Base-by-base conservation (phyloP, 2,113 vertebrate species). In the Embiotoca jacksoni region DNA sequence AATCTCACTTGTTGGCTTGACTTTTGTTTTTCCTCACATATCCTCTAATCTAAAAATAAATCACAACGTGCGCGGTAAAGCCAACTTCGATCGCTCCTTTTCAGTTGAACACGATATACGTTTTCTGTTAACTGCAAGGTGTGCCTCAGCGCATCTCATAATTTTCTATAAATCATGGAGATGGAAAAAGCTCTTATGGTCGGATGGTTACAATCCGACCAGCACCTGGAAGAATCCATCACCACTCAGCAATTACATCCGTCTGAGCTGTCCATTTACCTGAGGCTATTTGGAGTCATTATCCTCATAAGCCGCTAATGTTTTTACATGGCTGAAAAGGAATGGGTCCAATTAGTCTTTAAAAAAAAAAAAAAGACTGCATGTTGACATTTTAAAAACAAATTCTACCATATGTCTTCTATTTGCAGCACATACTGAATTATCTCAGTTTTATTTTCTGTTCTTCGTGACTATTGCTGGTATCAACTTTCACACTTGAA, bases 161-260 rank as follows among this genome's bases (percentile, higher is more conserved):
- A 31, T 41, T 79, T 75, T 62, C 10, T 32, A 75, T 74, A 54
- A 49, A 60, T 78, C 46, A 74, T 53, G 49, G 44, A 55, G 59
- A 67, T 61, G 62, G 37, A 16, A 69, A 67, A 76, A 49, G 58
- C 72, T 72, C 49, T 47, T 30, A 62, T 61, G 41, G 70, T 57
- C 52, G 41, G 23, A 30, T 10, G 7, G 55, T 62, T 59, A 60
- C 49, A 81, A 66, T n/a, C 36, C 72, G 65, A 54, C 32, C 71
- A 62, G 60, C 75, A 85, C 69, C 82, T 86, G 58, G 64, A 72
- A 72, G 58, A 72, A 69, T 74, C 86, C 78, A 91, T 88, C 84
- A 85, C 72, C 79, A 63, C 61, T 66, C 35, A 67, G 77, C 66
- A 76, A 85, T 85, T 72, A 86, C 47, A 52, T 78, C 49, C 37